Conservation (phyloP, 2,888 invertebrate genomes). For the Sepioteuthis lessoniana region DNA sequence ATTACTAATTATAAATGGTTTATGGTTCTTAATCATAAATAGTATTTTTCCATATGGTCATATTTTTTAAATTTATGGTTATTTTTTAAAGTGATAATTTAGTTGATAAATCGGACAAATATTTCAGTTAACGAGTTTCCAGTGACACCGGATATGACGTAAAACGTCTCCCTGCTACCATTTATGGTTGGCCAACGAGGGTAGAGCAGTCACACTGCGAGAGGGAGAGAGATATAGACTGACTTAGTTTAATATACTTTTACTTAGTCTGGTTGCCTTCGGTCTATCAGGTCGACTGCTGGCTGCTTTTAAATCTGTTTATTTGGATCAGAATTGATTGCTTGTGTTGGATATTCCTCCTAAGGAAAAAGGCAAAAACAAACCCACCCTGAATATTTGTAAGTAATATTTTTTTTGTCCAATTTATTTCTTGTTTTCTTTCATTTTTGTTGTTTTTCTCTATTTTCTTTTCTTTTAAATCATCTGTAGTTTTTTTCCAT, state of each 20-base stretch:
- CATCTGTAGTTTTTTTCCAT: no score
- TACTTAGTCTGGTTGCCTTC: background rate
- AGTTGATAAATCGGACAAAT: background rate
- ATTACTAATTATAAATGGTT: no score
- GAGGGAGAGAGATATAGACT: background rate
- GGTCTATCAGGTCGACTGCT: background rate
- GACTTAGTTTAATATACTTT: background rate
- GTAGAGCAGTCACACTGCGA: background rate
- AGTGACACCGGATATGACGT: constrained; percentile 44
- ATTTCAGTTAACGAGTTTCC: background rate
- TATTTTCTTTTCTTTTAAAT: background rate
- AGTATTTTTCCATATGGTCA: no score
- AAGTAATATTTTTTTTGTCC: background rate
- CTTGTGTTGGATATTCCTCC: background rate
- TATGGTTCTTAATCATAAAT: no score
- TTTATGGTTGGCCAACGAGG: constrained; percentile 43
- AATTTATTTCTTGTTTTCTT: background rate
- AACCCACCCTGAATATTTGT: background rate
- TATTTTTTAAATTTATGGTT: no score
- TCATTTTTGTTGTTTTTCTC: background rate
- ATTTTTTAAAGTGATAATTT: no score
- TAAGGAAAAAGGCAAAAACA: background rate
- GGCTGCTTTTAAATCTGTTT: background rate
- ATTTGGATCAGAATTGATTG: background rate
- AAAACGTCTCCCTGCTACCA: constrained; percentile 5